These are phyloP conservation scores for Siniperca knerii DNA, from an alignment of 2,113 vertebrate genomes.

Conservation along the genomic window DNA sequence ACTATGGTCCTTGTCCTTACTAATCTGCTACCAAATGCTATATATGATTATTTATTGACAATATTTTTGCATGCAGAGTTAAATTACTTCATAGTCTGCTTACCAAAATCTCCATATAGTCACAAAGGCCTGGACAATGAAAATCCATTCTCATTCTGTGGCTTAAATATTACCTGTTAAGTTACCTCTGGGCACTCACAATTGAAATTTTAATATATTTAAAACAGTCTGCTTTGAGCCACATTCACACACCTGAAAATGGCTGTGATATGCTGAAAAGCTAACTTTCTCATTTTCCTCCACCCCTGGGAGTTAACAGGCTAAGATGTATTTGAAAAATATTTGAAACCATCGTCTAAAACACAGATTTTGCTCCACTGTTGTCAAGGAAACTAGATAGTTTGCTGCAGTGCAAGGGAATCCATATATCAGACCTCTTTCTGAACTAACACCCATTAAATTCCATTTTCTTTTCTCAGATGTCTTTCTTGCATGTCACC, in stretches of 20 bases:
- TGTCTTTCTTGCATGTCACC: conserved; percentile 83
- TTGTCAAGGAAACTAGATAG: conserved; percentile 71
- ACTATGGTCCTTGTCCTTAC: conserved; percentile 17
- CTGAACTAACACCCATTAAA: conserved; percentile 85
- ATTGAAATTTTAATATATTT: conserved; percentile 8
- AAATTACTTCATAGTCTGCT: conserved; percentile 32
- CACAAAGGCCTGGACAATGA: conserved; percentile 28
- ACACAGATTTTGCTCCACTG: conserved; percentile 38
- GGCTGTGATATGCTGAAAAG: conserved; percentile 67
- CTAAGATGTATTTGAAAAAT: conserved; percentile 48
- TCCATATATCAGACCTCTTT: conserved; percentile 65
- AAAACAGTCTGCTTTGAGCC: conserved; percentile 33
- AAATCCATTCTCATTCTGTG: conserved; percentile 14
- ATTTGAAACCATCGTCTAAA: conserved; percentile 36
- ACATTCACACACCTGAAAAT: conserved; percentile 44
- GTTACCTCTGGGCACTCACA: conserved; percentile 10
- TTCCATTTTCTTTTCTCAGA: conserved; percentile 78
- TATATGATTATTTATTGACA: conserved; percentile 20
- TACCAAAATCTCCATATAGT: conserved; percentile 10
- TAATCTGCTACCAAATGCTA: conserved; percentile 24
- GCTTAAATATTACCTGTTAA: conserved; percentile 27
- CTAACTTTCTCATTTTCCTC: conserved; percentile 50
- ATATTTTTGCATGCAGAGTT: conserved; percentile 34
- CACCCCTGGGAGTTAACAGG: conserved; percentile 30
- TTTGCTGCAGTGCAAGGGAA: conserved; percentile 73